Conservation (phyloP, 1,140 invertebrate genomes). For the Bilobella aurantiaca region DNA sequence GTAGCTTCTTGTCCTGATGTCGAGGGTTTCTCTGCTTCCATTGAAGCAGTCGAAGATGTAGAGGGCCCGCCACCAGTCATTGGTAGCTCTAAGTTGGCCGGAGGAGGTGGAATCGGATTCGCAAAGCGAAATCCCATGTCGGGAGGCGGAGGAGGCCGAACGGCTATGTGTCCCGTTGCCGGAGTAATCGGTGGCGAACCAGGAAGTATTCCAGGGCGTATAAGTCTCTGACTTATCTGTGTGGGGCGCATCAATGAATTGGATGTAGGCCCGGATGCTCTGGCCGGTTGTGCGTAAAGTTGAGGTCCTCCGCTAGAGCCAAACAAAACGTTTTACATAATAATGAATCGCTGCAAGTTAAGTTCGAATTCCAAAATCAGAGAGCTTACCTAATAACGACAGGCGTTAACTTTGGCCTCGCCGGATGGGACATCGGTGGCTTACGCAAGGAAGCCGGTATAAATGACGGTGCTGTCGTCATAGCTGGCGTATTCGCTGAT, state of each 20-base stretch:
- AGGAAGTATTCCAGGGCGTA: neutral
- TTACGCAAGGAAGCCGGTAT: slow-evolving; percentile 26
- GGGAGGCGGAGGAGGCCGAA: no score
- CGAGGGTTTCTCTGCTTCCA: neutral
- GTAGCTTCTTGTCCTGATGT: slow-evolving; percentile 37
- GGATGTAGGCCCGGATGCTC: neutral
- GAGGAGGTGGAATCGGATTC: neutral
- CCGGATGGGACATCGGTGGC: slow-evolving; percentile 4
- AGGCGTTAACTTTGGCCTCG: slow-evolving; percentile 11
- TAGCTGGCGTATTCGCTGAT: no score
- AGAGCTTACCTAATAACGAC: slow-evolving; percentile 27
- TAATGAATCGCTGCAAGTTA: no score
- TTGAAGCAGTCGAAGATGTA: neutral
- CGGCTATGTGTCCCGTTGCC: neutral
- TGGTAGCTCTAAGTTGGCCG: neutral
- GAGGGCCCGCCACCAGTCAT: neutral
- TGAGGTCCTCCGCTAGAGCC: slow-evolving; percentile 29
- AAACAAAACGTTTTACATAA: slow-evolving; percentile 1
- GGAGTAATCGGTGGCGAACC: slow-evolving; percentile 3
- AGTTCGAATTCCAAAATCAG: no score
- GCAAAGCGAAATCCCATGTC: neutral
- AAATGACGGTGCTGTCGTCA: no score
- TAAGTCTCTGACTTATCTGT: neutral
- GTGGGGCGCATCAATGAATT: neutral
- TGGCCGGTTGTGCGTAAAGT: slow-evolving; percentile 12